A percentile compares a stretch with the other conserved stretches of the same genome.
phyloP scores from a whole-genome alignment of 2,113 vertebrate genomes.

The Pedionomus torquatus region DNA sequence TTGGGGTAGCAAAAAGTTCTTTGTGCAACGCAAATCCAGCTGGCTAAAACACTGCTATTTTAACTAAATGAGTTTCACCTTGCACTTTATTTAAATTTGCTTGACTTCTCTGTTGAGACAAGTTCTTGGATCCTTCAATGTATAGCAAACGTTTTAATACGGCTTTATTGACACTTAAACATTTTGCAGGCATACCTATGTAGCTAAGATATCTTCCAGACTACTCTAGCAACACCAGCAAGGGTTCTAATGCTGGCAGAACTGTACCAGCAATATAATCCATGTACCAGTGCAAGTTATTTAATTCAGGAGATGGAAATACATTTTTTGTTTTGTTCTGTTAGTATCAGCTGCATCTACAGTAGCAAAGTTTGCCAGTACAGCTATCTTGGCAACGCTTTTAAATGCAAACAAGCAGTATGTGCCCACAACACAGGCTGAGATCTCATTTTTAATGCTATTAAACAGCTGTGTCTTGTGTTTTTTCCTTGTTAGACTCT shows the following conservation, averaged over 20 bases:
- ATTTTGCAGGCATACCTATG: background rate
- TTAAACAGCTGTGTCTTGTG: conserved; percentile 69
- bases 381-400: conserved; percentile 8
- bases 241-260: background rate
- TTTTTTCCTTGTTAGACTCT: conserved; percentile 72
- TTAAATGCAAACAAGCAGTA: conserved; percentile 52
- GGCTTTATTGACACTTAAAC: background rate
- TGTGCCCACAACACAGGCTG: conserved; percentile 52
- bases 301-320: conserved; percentile 12
- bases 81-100: background rate
- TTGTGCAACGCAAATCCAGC: background rate
- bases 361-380: background rate
- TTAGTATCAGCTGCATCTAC: conserved; percentile 38
- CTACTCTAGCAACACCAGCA: background rate
- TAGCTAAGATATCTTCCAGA: background rate
- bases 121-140: background rate
- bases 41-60: background rate
- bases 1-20: background rate
- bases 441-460: conserved; percentile 71
- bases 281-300: background rate
- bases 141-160: background rate
- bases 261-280: background rate
- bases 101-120: conserved; percentile 16
- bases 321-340: background rate
- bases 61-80: conserved; percentile 7